phyloP scores from a whole-genome alignment of 2,797 vertebrate genomes.

The Sarcoramphus papa region DNA sequence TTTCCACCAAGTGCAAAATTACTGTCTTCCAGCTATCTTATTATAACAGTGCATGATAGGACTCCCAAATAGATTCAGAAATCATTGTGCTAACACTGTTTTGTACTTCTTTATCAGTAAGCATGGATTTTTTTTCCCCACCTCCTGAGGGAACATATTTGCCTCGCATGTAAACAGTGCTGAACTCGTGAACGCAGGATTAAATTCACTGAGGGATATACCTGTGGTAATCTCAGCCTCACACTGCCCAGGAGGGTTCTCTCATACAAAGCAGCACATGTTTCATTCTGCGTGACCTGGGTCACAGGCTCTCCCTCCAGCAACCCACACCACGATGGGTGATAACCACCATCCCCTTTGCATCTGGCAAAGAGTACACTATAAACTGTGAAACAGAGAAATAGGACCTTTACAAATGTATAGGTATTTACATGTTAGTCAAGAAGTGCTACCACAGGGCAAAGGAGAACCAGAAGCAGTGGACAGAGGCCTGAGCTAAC shows the following conservation, averaged over 20 bases:
- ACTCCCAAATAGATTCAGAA: background rate
- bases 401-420: background rate
- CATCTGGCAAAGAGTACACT: background rate
- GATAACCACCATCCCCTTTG: background rate
- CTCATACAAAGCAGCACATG: rapidly evolving
- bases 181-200: background rate
- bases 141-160: background rate
- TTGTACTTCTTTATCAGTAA: conserved; percentile 6
- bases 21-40: conserved; percentile 25
- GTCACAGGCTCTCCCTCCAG: background rate
- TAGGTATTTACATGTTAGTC: background rate
- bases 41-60: background rate
- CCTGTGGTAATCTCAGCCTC: background rate
- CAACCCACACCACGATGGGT: background rate
- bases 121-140: background rate
- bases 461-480: background rate
- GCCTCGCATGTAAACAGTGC: background rate
- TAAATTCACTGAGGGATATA: background rate
- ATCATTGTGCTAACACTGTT: background rate
- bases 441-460: background rate
- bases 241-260: background rate
- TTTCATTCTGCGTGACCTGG: background rate
- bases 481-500: background rate
- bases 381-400: background rate
- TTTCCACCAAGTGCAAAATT: conserved; percentile 41